Conservation (phyloP, 2,113 vertebrate genomes). For the Phalacrocorax carbo region DNA sequence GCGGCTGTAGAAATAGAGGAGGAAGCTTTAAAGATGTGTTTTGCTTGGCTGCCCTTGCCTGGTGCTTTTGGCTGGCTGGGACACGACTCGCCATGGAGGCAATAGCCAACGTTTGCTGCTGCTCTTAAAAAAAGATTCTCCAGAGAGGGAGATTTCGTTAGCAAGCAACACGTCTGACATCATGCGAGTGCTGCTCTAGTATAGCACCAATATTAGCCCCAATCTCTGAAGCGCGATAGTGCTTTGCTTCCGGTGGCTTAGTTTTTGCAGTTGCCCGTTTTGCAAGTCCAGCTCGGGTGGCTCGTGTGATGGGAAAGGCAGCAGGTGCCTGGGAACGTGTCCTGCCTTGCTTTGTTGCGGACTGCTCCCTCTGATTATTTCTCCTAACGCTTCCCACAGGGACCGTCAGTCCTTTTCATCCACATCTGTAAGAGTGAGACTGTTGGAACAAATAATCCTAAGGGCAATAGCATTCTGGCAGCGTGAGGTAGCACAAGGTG, state of each 20-base stretch:
- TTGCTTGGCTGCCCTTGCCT: not conserved
- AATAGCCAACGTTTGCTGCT: not conserved
- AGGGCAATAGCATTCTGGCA: conserved; percentile 11
- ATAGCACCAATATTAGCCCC: not conserved
- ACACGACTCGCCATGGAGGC: rapidly evolving
- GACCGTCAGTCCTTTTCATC: not conserved
- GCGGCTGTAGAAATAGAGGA: not conserved
- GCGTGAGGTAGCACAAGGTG: not conserved
- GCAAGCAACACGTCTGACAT: not conserved
- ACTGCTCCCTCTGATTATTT: not conserved
- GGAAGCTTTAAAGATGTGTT: conserved; percentile 8
- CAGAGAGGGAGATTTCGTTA: not conserved
- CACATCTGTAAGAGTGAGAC: not conserved
- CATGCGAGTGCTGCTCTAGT: not conserved
- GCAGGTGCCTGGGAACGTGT: not conserved
- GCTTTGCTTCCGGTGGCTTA: not conserved
- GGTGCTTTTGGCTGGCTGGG: conserved; percentile 28
- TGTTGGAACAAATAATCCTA: not conserved
- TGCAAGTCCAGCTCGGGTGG: not conserved
- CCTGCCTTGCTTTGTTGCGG: not conserved
- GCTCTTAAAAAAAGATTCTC: not conserved
- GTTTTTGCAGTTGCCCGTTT: rapidly evolving
- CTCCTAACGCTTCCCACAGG: not conserved
- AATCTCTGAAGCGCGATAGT: not conserved
- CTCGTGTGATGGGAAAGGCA: not conserved